Base-by-base conservation (phyloP, 2,113 vertebrate species). In the Gasterosteus nipponicus region DNA sequence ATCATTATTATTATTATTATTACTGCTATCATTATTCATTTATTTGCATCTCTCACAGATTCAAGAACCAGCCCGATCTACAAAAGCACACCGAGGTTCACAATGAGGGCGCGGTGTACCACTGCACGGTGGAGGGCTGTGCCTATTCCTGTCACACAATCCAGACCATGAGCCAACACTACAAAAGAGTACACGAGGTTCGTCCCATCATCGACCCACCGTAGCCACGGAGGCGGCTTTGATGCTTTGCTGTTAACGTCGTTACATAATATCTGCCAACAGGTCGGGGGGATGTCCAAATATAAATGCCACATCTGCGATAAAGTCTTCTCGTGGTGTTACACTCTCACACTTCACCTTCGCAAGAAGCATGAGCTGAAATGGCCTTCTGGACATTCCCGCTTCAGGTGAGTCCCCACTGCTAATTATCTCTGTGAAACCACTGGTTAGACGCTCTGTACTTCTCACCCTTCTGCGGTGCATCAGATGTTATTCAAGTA, bases 241-340 rank as follows among this genome's bases (percentile, higher is more conserved):
- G 3, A 8, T 15, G 19, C 0, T 12, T 3, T 44, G 16, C 70
- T 70, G 9, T 70, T 68, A 1, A 60, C 1, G 16, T 12, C 16
- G 26, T n/a, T 26, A 11, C 10, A 18, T 71, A 0, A 49, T 44
- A 11, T 80, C 76, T 10, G 19, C n/a, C 63, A 60, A 75, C 86
- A 95, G 93, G 92, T 85, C n/a, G 93, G 92, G 0, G 89, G 90
- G 61, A 89, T 91, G 75, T 90, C 93, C 11, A 94, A 95, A 63
- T 95, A 94, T 19, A 95, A 96, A 83, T 94, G 94, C 73, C 93
- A 87, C 59, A 92, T 93, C 57, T 95, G 92, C 78, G 92, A 95
- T 82, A 95, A 96, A 73, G 92, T 89, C 67, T 96, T 95, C 80
- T 95, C 93, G 31, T 95, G 94, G 92, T 94, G 92, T 87, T 95